These are phyloP conservation scores for Drosophila bocki DNA, from an alignment of 1,140 invertebrate species.

Conservation along the genomic window DNA sequence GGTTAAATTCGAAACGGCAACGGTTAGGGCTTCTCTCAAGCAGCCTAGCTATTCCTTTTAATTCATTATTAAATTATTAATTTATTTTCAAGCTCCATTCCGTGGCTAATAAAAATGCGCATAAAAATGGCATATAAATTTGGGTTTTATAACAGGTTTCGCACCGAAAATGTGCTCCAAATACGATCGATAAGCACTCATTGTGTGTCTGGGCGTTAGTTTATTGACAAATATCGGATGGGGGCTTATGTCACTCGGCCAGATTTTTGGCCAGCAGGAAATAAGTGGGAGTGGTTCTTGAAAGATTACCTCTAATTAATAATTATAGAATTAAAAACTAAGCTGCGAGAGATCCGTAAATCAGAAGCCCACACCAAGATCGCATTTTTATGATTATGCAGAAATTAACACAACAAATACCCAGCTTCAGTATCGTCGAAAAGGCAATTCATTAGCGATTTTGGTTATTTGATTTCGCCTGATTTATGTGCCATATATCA, in stretches of 20 bases:
- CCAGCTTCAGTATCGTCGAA: constrained; percentile 27
- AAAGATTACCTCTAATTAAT: constrained; percentile 48
- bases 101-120: constrained; percentile 66
- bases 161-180: constrained; percentile 41
- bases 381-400: constrained; percentile 29
- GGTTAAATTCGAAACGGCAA: constrained; percentile 45
- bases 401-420: constrained; percentile 66
- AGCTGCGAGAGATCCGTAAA: constrained; percentile 10
- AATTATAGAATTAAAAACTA: constrained; percentile 10
- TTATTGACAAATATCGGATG: constrained; percentile 14
- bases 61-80: constrained; percentile 58
- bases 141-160: constrained; percentile 56
- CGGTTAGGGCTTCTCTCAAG: constrained; percentile 26
- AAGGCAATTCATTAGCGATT: constrained; percentile 74
- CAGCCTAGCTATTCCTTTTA: constrained; percentile 21
- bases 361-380: constrained; percentile 37
- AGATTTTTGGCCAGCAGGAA: constrained; percentile 49
- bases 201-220: constrained; percentile 41
- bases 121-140: constrained; percentile 75
- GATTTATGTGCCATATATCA: constrained; percentile 73
- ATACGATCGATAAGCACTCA: constrained; percentile 44
- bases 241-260: constrained; percentile 33
- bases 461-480: constrained; percentile 40
- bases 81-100: constrained; percentile 43
- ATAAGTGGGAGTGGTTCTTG: constrained; percentile 41